A percentile compares a stretch with the other conserved stretches of the same genome.
Conservation (phyloP, 2,113 vertebrate species). For the Fulmarus glacialis region DNA sequence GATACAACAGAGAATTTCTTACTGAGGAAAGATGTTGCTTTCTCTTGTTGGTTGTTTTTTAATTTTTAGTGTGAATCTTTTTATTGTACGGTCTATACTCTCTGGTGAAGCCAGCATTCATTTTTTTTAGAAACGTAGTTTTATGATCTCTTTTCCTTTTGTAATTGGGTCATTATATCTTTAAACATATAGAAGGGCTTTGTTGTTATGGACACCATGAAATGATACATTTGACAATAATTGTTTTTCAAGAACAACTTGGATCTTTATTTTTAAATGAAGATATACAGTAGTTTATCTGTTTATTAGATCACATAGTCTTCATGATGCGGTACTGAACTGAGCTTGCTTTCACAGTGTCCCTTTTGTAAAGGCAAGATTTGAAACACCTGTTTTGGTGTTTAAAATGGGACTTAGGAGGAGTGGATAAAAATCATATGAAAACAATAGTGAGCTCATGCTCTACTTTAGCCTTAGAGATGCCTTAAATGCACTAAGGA, state of each 20-base stretch:
- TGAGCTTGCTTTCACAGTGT: slow-evolving; percentile 17
- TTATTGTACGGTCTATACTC: background rate
- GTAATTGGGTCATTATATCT: background rate
- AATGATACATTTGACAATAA: background rate
- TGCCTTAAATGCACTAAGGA: background rate
- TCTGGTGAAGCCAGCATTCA: background rate
- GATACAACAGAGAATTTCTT: background rate
- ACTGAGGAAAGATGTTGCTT: background rate
- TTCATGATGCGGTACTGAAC: background rate
- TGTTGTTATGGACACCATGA: background rate
- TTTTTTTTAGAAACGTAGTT: background rate
- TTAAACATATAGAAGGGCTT: background rate
- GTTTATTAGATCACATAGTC: background rate
- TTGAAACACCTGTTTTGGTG: background rate
- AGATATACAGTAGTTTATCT: background rate
- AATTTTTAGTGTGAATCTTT: background rate
- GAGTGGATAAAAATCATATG: background rate
- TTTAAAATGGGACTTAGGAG: background rate
- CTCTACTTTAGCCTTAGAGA: background rate
- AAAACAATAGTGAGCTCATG: background rate
- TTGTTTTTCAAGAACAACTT: background rate
- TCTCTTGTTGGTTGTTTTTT: no score
- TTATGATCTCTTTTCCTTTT: background rate
- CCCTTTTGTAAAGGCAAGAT: background rate
- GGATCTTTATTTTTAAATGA: background rate